Evolutionary conservation across 2,888 invertebrate species (phyloP).

Genomic region (Spodoptera picta): DNA sequence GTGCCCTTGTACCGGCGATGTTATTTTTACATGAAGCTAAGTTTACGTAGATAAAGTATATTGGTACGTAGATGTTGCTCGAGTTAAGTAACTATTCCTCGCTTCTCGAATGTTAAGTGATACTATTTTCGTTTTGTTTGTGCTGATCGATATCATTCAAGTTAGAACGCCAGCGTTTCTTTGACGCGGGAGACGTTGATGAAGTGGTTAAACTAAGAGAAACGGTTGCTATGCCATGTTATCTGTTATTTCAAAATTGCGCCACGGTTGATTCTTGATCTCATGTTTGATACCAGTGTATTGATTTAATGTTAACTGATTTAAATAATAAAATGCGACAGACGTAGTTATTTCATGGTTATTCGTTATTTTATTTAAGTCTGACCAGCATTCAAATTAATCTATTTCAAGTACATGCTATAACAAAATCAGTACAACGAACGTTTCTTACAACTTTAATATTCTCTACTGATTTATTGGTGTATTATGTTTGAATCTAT

Average conservation of each 20-base stretch:
- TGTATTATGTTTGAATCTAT: constrained; percentile 34
- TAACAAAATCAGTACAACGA: constrained; percentile 27
- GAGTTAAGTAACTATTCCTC: constrained; percentile 13
- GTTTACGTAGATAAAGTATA: constrained; percentile 31
- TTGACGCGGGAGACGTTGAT: background rate
- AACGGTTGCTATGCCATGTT: constrained; percentile 33
- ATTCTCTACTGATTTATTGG: constrained; percentile 44
- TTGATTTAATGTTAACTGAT: too few species aligned
- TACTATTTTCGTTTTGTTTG: background rate
- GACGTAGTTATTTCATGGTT: background rate
- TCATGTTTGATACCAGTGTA: too few species aligned
- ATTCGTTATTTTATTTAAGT: background rate
- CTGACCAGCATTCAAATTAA: constrained; percentile 29
- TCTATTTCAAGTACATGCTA: constrained; percentile 19
- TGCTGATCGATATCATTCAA: constrained; percentile 4
- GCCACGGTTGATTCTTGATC: background rate
- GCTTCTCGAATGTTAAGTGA: constrained; percentile 10
- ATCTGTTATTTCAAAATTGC: constrained; percentile 21
- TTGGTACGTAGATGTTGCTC: constrained; percentile 9
- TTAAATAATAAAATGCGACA: too few species aligned
- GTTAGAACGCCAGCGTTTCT: background rate
- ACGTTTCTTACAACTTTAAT: constrained; percentile 33
- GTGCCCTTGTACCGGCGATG: constrained; percentile 47
- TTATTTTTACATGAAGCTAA: constrained; percentile 48
- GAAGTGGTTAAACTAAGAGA: too few species aligned